phyloP scores from a whole-genome alignment of 2,888 invertebrate genomes.

The Xylota sylvarum region DNA sequence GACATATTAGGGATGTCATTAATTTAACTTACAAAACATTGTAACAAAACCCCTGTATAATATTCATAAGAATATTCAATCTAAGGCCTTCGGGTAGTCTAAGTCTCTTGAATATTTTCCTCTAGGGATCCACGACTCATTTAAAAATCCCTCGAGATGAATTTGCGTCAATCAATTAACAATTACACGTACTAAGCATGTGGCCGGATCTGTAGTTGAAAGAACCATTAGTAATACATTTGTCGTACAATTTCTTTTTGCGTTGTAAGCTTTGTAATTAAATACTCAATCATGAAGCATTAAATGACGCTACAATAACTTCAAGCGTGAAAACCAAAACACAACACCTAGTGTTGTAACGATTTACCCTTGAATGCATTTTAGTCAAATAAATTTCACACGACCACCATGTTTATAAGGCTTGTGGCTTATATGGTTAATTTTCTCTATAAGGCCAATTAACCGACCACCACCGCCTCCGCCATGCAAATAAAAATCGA shows the following conservation, averaged over 20 bases:
- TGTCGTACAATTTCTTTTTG: too few relatives aligned
- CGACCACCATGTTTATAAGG: background rate
- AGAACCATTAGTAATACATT: background rate
- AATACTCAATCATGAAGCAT: background rate
- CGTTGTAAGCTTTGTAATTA: background rate
- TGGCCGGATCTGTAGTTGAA: background rate
- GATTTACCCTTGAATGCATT: background rate
- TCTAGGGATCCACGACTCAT: background rate
- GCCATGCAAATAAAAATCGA: background rate
- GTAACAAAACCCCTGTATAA: too few relatives aligned
- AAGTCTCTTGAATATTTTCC: too few relatives aligned
- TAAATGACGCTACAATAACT: constrained; percentile 3
- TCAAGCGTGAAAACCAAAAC: background rate
- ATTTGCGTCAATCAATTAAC: background rate
- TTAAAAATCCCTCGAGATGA: background rate
- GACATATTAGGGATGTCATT: too few relatives aligned
- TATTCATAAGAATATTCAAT: too few relatives aligned
- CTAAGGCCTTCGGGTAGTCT: too few relatives aligned
- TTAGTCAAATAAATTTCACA: background rate
- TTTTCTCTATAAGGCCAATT: constrained; percentile 4
- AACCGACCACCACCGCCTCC: background rate
- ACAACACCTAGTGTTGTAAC: background rate
- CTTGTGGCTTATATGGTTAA: background rate
- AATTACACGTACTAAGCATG: background rate
- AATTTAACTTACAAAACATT: too few relatives aligned